Percentiles rank a stretch among this genome's conserved stretches.
phyloP scores from a whole-genome alignment of 2,888 invertebrate genomes.

The Sarcophaga subvicina region DNA sequence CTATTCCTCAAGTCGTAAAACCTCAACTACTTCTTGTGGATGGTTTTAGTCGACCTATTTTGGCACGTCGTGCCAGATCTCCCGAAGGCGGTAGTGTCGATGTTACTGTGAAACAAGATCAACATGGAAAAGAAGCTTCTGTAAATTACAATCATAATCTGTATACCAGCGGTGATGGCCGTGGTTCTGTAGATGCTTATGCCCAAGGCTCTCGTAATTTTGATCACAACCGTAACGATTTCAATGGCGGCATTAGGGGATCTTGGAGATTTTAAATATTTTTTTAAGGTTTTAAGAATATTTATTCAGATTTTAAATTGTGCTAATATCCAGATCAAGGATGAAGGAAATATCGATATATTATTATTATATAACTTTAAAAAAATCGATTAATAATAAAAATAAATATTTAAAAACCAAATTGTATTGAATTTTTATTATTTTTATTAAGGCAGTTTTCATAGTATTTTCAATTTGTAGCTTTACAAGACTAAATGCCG shows the following conservation, averaged over 20 bases:
- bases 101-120: slow-evolving; percentile 11
- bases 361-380: no score
- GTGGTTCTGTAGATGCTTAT: slow-evolving; percentile 73
- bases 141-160: slow-evolving; percentile 18
- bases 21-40: no score
- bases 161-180: slow-evolving; percentile 69
- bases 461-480: no score
- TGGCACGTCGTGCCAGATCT: slow-evolving; percentile 27
- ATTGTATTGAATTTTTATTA: no score
- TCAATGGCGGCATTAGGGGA: slow-evolving; percentile 34
- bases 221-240: slow-evolving; percentile 71
- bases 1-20: no score
- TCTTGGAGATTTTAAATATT: no score
- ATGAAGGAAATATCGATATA: no score
- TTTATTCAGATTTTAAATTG: slow-evolving; percentile 8
- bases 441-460: no score
- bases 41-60: slow-evolving; percentile 19
- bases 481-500: no score
- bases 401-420: no score
- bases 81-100: slow-evolving; percentile 56
- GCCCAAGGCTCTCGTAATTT: slow-evolving; percentile 74
- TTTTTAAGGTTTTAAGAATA: no score
- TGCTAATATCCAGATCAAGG: no score
- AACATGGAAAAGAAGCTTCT: slow-evolving; percentile 14
- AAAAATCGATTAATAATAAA: slow-evolving; percentile 61